Evolutionary conservation across 2,797 vertebrate genomes (phyloP).

Genomic region (Adrianichthys oophorus): DNA sequence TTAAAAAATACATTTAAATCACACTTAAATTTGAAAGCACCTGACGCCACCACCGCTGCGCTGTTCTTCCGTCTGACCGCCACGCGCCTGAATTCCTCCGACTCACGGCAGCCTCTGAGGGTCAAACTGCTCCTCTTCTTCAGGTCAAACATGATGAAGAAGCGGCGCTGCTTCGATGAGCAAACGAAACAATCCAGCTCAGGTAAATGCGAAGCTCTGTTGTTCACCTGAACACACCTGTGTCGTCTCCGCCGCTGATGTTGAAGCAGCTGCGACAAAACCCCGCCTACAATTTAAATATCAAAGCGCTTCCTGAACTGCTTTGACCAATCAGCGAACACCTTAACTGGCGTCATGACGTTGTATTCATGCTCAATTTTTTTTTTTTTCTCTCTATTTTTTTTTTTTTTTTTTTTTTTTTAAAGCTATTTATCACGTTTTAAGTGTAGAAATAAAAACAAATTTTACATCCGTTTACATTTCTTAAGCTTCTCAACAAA

Average conservation of each 20-base stretch:
- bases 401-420: too few relatives aligned
- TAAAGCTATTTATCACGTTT: too few relatives aligned
- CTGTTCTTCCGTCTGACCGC: slow-evolving; percentile 61
- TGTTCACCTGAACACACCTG: not conserved
- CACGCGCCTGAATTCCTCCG: slow-evolving; percentile 66
- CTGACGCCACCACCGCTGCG: slow-evolving; percentile 19
- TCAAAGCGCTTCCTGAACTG: too few relatives aligned
- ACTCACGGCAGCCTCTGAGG: slow-evolving; percentile 33
- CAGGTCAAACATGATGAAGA: slow-evolving; percentile 62
- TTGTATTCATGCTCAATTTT: too few relatives aligned
- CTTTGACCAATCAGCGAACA: slow-evolving; percentile 26
- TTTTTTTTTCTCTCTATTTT: too few relatives aligned
- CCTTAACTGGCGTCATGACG: too few relatives aligned
- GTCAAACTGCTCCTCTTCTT: slow-evolving; percentile 62
- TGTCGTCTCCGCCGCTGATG: not conserved
- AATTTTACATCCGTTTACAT: too few relatives aligned
- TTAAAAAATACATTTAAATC: too few relatives aligned
- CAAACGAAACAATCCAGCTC: not conserved
- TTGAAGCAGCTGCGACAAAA: slow-evolving; percentile 5
- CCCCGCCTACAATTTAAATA: slow-evolving; percentile 7
- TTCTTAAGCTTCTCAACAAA: too few relatives aligned
- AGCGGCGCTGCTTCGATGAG: not conserved
- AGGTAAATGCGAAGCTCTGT: rapidly evolving
- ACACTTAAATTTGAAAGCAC: slow-evolving; percentile 22
- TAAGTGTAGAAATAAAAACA: too few relatives aligned